A percentile compares a stretch with the other conserved stretches of the same genome.
Evolutionary conservation across 2,888 invertebrate species (phyloP).

Genomic region (Pyrochroa serraticornis): DNA sequence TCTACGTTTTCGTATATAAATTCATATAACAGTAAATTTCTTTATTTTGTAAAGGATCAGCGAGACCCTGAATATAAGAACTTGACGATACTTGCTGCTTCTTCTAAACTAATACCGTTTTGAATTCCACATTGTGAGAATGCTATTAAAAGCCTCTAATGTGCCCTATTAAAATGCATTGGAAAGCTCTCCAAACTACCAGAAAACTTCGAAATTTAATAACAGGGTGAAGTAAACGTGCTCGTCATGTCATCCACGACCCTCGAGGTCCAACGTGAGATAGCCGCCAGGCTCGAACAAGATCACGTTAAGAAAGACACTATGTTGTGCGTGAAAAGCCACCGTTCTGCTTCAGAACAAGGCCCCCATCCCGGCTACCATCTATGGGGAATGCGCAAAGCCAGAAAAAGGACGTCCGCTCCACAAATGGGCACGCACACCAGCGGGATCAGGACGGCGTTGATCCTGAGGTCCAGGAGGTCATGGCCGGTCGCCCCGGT

Average conservation of each 20-base stretch:
- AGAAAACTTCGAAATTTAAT: too few species aligned
- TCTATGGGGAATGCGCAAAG: conserved; percentile 67
- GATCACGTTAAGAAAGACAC: conserved; percentile 59
- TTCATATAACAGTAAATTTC: too few species aligned
- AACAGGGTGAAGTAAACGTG: not conserved
- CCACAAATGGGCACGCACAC: conserved; percentile 69
- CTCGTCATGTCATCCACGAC: conserved; percentile 43
- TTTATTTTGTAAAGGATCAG: too few species aligned
- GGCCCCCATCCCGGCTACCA: conserved; percentile 72
- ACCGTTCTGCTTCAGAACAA: conserved; percentile 73
- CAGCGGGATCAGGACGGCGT: conserved; percentile 63
- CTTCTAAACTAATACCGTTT: too few species aligned
- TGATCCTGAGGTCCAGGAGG: conserved; percentile 72
- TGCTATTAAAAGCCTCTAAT: not conserved
- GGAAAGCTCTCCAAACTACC: not conserved
- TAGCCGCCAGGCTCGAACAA: conserved; percentile 51
- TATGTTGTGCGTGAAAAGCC: conserved; percentile 61
- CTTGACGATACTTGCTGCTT: too few species aligned
- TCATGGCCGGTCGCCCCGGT: conserved; percentile 80
- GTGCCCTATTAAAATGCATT: conserved; percentile 6
- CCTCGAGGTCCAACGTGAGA: conserved; percentile 54
- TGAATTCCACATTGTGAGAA: too few species aligned
- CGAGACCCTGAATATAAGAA: too few species aligned
- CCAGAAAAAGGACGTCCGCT: conserved; percentile 72
- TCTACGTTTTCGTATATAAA: too few species aligned